Base-by-base conservation (phyloP, 2,888 invertebrate species). In the Ashinkailepas kermadecensis region DNA sequence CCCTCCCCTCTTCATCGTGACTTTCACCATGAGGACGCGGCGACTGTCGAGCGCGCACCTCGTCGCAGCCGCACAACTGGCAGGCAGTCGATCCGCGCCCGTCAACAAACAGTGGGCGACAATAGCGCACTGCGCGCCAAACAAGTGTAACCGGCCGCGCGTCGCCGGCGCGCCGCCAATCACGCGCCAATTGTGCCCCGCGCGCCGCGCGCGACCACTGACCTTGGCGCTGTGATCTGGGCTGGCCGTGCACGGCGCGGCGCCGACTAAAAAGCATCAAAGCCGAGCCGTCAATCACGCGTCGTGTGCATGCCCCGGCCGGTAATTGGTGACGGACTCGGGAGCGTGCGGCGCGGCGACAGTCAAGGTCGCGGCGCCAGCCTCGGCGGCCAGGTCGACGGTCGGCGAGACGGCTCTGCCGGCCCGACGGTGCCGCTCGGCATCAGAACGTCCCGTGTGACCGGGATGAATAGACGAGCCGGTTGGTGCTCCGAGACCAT, bases 51-150 rank as follows among this genome's bases (percentile, higher is more conserved):
- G 15, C 15, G 39, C 70, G 25, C 23, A 23, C 23, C 25, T 70
- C 70, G 39, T 15, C 15, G 18, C 18, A 13, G 10, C 12, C 65
- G 12, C 65, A 10, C 39, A 39, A 39, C 15, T 65, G 7, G 70
- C 39, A 70, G 7, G 70, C 39, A 70, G 70, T 70, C 70, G 23
- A 70, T 70, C 70, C 39, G 70, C 70, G 70, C 11, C 70, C 39
- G 70, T 70, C 39, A 39, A 39, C 70, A 23, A 12, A 13, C 15
- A 15, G 3, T 15, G 15, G 62, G 39, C 25, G 23, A 70, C 70
- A 70, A 70, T 70, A 39, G 25, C 70, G 10, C 15, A 4, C 39
- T 13, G 6, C 25, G 70, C 15, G 15, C 70, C 70, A 70, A 70
- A 70, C 70, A 70, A 70, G 70, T 70, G 70, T 70, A 25, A 15